phyloP scores from a whole-genome alignment of 2,797 vertebrate genomes.

The Fringilla coelebs region DNA sequence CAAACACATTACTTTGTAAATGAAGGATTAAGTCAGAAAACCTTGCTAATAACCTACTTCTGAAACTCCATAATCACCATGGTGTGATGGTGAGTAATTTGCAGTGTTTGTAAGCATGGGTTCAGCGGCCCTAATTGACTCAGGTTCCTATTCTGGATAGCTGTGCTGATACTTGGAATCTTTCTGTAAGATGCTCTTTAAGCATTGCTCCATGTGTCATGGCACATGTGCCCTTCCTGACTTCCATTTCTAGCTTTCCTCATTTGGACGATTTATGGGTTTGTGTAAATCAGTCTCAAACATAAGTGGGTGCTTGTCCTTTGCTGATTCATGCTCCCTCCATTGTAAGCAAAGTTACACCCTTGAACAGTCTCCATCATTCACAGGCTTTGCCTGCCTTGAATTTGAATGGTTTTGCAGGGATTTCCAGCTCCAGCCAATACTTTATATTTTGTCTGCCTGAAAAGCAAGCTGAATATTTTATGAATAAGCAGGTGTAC shows the following conservation, averaged over 20 bases:
- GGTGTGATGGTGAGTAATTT: conserved; percentile 34
- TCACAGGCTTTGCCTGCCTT: background rate
- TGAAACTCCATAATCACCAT: conserved; percentile 8
- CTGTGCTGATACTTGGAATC: background rate
- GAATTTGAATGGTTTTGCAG: conserved; percentile 7
- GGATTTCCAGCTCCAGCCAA: background rate
- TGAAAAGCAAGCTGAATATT: background rate
- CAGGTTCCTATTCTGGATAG: conserved; percentile 32
- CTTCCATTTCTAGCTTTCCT: conserved; percentile 34
- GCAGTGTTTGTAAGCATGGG: background rate
- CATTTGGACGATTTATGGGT: conserved; percentile 20
- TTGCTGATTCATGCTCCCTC: conserved; percentile 48
- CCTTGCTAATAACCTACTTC: conserved; percentile 33
- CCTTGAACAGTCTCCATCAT: background rate
- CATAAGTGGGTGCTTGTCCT: background rate
- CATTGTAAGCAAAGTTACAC: background rate
- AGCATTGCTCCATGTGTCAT: conserved; percentile 11
- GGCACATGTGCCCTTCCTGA: conserved; percentile 1
- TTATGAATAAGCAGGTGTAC: background rate
- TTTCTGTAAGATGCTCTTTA: conserved; percentile 31
- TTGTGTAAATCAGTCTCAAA: conserved; percentile 2
- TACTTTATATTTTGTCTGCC: background rate
- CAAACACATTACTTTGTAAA: conserved; percentile 33
- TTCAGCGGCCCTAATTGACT: conserved; percentile 23
- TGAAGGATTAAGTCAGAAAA: conserved; percentile 44